Conservation (phyloP, 2,888 invertebrate genomes). For the Crematogaster levior region DNA sequence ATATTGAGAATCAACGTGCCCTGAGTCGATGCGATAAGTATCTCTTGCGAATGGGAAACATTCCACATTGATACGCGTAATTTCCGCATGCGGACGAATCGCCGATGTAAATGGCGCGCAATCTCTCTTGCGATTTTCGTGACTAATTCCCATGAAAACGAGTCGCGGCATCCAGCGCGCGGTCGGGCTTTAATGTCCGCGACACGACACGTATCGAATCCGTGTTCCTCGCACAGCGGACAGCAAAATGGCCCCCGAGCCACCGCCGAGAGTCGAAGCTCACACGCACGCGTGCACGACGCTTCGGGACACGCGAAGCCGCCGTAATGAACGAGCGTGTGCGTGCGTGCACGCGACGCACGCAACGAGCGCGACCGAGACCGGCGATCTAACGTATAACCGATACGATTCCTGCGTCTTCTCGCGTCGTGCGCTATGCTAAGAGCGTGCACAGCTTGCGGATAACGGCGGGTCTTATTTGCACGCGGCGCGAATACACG, state of each 20-base stretch:
- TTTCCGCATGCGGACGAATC: slow-evolving; percentile 1
- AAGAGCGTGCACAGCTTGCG: slow-evolving; percentile 28
- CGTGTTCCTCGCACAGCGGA: slow-evolving; percentile 70
- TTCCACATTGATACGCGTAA: not conserved
- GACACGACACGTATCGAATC: slow-evolving; percentile 66
- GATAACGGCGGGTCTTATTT: slow-evolving; percentile 52
- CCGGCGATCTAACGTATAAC: slow-evolving; percentile 39
- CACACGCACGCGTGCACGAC: slow-evolving; percentile 74
- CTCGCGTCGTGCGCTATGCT: not conserved
- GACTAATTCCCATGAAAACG: slow-evolving; percentile 27
- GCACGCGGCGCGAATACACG: slow-evolving; percentile 33
- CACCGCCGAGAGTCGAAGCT: slow-evolving; percentile 66
- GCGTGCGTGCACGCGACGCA: slow-evolving; percentile 58
- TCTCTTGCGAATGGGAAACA: not conserved
- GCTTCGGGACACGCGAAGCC: slow-evolving; percentile 78
- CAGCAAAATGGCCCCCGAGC: slow-evolving; percentile 81
- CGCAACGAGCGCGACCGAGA: slow-evolving; percentile 55
- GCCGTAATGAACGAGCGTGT: slow-evolving; percentile 59
- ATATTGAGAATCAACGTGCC: not conserved
- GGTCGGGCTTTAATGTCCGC: slow-evolving; percentile 38
- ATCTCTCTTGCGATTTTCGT: slow-evolving; percentile 35
- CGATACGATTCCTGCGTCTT: slow-evolving; percentile 38
- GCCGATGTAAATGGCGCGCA: slow-evolving; percentile 2
- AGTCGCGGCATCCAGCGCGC: slow-evolving; percentile 4
- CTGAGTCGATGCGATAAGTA: not conserved